Conservation (phyloP, 1,140 invertebrate genomes). For the fruit fly (Drosophila melanogaster) region Release_6_plus_ISO1_MT NT_037436.4:13645001-13645500, state of each 20-base stretch:
- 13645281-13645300: slow-evolving; percentile 17
- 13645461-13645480: slow-evolving; percentile 76
- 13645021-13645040: slow-evolving; percentile 52
- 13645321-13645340: slow-evolving; percentile 84
- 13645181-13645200: slow-evolving; percentile 72
- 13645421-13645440: slow-evolving; percentile 26
- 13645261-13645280: slow-evolving; percentile 51
- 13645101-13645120: slow-evolving; percentile 70
- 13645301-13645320: slow-evolving; percentile 81
- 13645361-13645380: not conserved
- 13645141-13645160: not conserved
- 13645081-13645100: slow-evolving; percentile 52
- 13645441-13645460: slow-evolving; percentile 27
- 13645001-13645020: slow-evolving; percentile 57
- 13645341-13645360: slow-evolving; percentile 26
- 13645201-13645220: slow-evolving; percentile 79
- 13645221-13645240: slow-evolving; percentile 84
- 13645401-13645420: slow-evolving; percentile 20
- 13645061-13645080: slow-evolving; percentile 10
- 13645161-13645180: slow-evolving; percentile 40
- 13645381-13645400: slow-evolving; percentile 40
- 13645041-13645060: slow-evolving; percentile 65
- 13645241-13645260: slow-evolving; percentile 84
- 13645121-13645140: slow-evolving; percentile 62
- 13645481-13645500: slow-evolving; percentile 85